Evolutionary conservation across 1,140 invertebrate species (phyloP).

Genomic region (Micrasema minimum): DNA sequence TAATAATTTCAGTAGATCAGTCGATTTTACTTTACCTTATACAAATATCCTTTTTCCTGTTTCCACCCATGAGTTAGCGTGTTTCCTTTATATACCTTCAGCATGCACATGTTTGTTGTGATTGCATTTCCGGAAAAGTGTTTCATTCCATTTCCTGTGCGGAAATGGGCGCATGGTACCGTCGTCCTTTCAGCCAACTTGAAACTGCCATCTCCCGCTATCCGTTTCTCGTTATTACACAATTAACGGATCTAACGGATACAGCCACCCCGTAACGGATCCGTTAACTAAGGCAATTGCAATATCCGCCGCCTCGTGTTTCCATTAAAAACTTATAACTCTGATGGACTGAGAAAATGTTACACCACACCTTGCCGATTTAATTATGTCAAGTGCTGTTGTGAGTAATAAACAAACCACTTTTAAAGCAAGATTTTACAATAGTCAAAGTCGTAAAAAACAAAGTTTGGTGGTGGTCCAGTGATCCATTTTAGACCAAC

Average conservation of each 20-base stretch:
- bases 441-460: neutral
- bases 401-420: neutral
- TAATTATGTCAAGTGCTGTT: neutral
- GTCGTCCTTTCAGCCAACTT: constrained; percentile 4
- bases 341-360: neutral
- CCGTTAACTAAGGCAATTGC: constrained; percentile 9
- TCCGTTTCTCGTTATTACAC: constrained; percentile 14
- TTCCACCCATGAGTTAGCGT: no score
- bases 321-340: neutral
- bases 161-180: constrained; percentile 21
- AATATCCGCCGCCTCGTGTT: neutral
- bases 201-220: constrained; percentile 8
- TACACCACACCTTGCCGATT: neutral
- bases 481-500: no score
- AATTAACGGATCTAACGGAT: constrained; percentile 5
- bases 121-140: constrained; percentile 19
- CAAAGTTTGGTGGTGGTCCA: no score
- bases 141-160: constrained; percentile 14
- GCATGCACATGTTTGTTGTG: constrained; percentile 13
- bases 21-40: no score
- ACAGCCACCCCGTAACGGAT: constrained; percentile 7
- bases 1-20: no score
- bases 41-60: no score
- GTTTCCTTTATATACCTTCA: no score
- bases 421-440: neutral